phyloP scores from a whole-genome alignment of 2,797 vertebrate species.

The Platalea minor region DNA sequence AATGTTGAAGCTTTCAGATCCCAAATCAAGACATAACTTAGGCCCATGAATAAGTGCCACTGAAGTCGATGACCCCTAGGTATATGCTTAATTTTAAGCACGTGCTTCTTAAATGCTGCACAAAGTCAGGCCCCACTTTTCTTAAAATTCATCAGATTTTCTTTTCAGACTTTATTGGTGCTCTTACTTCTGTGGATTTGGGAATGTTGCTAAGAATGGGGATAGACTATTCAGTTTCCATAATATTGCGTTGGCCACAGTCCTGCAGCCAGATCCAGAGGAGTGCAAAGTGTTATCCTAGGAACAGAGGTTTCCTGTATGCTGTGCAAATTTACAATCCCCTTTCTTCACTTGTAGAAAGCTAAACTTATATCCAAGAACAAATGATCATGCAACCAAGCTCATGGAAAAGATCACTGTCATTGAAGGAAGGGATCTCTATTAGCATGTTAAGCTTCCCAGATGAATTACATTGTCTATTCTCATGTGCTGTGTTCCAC shows the following conservation, averaged over 20 bases:
- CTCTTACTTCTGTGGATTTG: background rate
- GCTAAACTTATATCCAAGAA: background rate
- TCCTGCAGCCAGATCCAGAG: background rate
- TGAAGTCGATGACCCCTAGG: background rate
- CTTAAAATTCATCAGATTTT: background rate
- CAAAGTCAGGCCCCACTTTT: background rate
- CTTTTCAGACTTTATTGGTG: background rate
- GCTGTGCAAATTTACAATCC: background rate
- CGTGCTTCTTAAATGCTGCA: background rate
- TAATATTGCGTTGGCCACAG: background rate
- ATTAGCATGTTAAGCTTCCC: background rate
- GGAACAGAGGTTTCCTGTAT: background rate
- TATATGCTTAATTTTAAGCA: background rate
- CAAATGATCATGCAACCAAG: background rate
- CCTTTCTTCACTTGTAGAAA: background rate
- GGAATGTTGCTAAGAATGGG: background rate
- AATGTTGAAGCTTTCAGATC: slow-evolving; percentile 1
- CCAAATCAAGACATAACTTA: background rate
- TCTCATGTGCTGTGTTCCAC: background rate
- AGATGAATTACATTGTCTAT: background rate
- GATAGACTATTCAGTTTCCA: background rate
- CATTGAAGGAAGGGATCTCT: background rate
- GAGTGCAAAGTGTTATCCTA: background rate
- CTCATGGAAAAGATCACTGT: background rate
- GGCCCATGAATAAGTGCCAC: background rate